Base-by-base conservation (phyloP, 2,888 invertebrate species). In the Allolobophora icterica region DNA sequence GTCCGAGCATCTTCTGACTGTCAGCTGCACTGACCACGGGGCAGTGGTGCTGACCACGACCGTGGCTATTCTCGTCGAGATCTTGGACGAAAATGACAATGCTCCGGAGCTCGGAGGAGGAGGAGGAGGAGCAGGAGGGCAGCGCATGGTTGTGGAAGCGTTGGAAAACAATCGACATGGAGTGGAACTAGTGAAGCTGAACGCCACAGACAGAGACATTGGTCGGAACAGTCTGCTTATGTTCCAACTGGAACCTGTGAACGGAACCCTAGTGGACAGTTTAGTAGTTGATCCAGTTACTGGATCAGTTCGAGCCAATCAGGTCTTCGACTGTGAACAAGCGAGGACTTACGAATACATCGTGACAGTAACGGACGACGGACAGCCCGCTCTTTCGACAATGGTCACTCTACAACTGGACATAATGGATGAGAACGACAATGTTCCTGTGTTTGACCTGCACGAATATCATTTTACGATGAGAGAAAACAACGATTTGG, bases 401-500 rank as follows among this genome's bases (percentile, higher is more conserved):
- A 97, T 97, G 1, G 96, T 97, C 30, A 91, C 90, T 94, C 96
- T 99, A 89, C 97, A 97, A 11, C 96, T 99, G 19, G 96, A 97
- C 90, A 98, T 99, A 0, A 97, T 98, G 94, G 99, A 99, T 95
- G 97, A 97, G 94, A 99, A 99, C 95, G 99, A 99, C 96, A 98
- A 98, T 94, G 97, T 97, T 94, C 99, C 99, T 0, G 97, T 97
- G 95, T 99, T 99, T 94, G 91, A 91, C n/a, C 40, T 58, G 30
- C 97, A 97, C 93, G 96, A 97, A 90, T 98, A 98, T 95, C 96
- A 97, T 33, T 97, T 97, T 5, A 97, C 97, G 0, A n/a, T 71
- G 71, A 96, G 99, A 92, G 96, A 97, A 11, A 99, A 99, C 96
- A 97, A 98, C 95, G 97, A 97, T 2, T 96, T 97, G 19, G 95